Evolutionary conservation across 2,797 vertebrate genomes (phyloP), one percentile per base, ranked within the genome.

Genomic region (Bradypus variegatus): DNA sequence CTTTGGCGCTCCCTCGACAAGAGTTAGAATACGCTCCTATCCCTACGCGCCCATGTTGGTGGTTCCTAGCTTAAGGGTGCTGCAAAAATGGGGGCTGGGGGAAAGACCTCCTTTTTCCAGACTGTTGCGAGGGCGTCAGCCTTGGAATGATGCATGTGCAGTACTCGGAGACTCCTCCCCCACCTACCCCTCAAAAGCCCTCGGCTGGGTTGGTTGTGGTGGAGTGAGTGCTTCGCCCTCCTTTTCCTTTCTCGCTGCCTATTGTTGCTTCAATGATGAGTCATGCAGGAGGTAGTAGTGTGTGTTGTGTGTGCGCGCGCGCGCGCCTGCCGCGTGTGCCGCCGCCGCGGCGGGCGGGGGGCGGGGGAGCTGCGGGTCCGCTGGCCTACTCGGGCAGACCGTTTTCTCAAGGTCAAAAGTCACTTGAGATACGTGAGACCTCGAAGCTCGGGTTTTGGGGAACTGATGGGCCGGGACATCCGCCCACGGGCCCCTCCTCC

Each of bases 201-300:
- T 76, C 29, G 11, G 64, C n/a, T 18, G 15, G 67, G 65, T 73
- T 33, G 79, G 53, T 77, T 85, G 89, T 91, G 92, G 83, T 93
- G 38, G 41, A 86, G 88, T 85, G 80, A 88, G 81, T 82, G 86
- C 85, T 94, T 95, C 89, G 87, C 83, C 73, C 83, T 94, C 88
- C 85, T 93, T 93, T 95, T 89, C 91, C 69, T 93, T 95, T 93
- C 87, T 95, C 87, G 94, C 81, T 90, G 86, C 60, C 94, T 96
- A 95, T 97, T 97, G 96, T 97, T 97, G 96, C 96, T 90, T 95
- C 95, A 91, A 9, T 95, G 96, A 96, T 97, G 97, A 97, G 96
- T 97, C 97, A 97, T 89, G 96, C 95, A 70, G 94, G 95, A 95
- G 96, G 94, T 82, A 90, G 96, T 90, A 79, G 91, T 84, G 90